Evolutionary conservation across 2,888 invertebrate genomes (phyloP).

Genomic region (Shargacucullia verbasci): DNA sequence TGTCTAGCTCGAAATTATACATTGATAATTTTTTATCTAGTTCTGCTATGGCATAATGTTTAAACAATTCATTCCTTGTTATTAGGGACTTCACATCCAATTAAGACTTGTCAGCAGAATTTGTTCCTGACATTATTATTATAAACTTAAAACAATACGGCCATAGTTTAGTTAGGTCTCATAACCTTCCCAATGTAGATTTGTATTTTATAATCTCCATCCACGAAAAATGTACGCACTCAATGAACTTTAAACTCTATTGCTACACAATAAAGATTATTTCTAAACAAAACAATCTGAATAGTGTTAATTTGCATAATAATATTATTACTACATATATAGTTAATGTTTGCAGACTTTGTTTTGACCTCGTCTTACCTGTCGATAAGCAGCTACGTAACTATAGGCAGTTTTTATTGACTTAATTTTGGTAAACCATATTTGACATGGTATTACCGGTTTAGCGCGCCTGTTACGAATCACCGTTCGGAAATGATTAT

Average conservation of each 20-base stretch:
- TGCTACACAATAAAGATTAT: slow-evolving; percentile 8
- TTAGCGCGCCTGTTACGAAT: neutral
- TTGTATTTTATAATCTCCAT: neutral
- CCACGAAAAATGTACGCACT: slow-evolving; percentile 1
- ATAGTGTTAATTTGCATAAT: slow-evolving; percentile 23
- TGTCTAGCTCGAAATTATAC: too few species aligned
- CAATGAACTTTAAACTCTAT: slow-evolving; percentile 26
- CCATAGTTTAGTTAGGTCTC: neutral
- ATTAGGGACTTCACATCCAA: too few species aligned
- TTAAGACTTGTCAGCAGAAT: too few species aligned
- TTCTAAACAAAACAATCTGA: slow-evolving; percentile 5
- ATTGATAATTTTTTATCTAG: too few species aligned
- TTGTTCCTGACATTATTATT: too few species aligned
- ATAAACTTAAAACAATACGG: neutral
- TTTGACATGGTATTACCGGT: slow-evolving; percentile 8
- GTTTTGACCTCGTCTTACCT: slow-evolving; percentile 29
- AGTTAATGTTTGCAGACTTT: slow-evolving; percentile 15
- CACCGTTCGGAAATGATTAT: neutral
- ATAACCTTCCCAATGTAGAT: neutral
- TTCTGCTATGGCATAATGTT: too few species aligned
- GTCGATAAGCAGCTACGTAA: slow-evolving; percentile 33
- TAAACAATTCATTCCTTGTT: too few species aligned
- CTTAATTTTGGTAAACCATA: slow-evolving; percentile 10
- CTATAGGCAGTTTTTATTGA: slow-evolving; percentile 26
- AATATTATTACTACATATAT: slow-evolving; percentile 12